These are phyloP conservation scores for Oncorhynchus nerka DNA, from an alignment of 2,113 vertebrate species.

Conservation along the genomic window DNA sequence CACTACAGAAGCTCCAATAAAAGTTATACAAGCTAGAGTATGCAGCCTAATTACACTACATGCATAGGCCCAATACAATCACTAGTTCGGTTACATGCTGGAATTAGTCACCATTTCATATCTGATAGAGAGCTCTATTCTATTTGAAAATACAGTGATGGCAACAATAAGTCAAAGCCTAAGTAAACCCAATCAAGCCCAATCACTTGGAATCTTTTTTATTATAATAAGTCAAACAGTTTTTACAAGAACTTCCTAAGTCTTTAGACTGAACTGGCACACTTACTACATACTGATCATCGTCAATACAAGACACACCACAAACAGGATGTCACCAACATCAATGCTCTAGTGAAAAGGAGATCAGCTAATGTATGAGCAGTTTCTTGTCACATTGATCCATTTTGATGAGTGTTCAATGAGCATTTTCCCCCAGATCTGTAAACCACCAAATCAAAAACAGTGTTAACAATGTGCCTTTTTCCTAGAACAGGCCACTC, in stretches of 20 bases:
- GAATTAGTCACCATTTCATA: too few species aligned
- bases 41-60: too few species aligned
- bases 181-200: background rate
- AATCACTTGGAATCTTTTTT: background rate
- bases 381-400: background rate
- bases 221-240: background rate
- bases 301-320: background rate
- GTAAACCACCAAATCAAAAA: background rate
- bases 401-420: background rate
- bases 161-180: background rate
- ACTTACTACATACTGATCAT: background rate
- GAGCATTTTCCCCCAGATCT: background rate
- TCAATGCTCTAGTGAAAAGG: background rate
- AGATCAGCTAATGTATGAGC: background rate
- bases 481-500: constrained; percentile 43
- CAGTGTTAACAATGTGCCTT: background rate
- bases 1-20: too few species aligned
- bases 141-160: background rate
- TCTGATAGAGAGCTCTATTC: too few species aligned
- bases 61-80: too few species aligned
- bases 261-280: background rate
- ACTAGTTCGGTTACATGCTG: too few species aligned
- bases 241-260: background rate
- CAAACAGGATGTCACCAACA: background rate
- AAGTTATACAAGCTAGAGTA: too few species aligned